Evolutionary conservation across 2,888 invertebrate species (phyloP).

Genomic region (Ormia ochracea): DNA sequence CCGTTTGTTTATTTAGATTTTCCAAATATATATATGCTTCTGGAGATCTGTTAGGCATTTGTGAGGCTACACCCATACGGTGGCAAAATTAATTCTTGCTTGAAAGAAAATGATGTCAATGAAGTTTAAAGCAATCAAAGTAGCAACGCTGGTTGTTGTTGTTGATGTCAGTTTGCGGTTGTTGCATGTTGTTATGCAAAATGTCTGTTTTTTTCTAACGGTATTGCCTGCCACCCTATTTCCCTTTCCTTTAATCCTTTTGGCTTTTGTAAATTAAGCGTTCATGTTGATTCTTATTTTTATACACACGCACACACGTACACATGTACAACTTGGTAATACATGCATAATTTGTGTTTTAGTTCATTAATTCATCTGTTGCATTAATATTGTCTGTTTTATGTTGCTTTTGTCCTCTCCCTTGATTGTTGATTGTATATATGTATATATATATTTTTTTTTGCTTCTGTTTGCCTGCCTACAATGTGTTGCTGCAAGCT

Average conservation of each 20-base stretch:
- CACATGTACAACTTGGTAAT: conserved; percentile 4
- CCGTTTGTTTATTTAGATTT: too few relatives aligned
- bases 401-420: background rate
- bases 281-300: background rate
- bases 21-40: too few relatives aligned
- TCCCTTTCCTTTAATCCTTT: conserved; percentile 17
- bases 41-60: too few relatives aligned
- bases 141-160: too few relatives aligned
- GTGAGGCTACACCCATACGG: too few relatives aligned
- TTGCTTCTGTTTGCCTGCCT: conserved; percentile 19
- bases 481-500: conserved; percentile 30
- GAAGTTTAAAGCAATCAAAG: too few relatives aligned
- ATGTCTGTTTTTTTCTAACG: background rate
- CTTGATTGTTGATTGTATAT: conserved; percentile 13
- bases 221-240: background rate
- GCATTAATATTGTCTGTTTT: conserved; percentile 28
- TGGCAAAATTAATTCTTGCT: too few relatives aligned
- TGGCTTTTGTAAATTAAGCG: background rate
- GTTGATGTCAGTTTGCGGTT: background rate
- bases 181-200: background rate
- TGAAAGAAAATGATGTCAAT: too few relatives aligned
- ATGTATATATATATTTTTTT: too few relatives aligned
- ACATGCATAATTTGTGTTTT: conserved; percentile 58
- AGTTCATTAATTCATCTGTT: conserved; percentile 61
- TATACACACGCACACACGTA: background rate